These are phyloP conservation scores for Rhamphomyia laevipes DNA, from an alignment of 2,888 invertebrate species.

Conservation along the genomic window DNA sequence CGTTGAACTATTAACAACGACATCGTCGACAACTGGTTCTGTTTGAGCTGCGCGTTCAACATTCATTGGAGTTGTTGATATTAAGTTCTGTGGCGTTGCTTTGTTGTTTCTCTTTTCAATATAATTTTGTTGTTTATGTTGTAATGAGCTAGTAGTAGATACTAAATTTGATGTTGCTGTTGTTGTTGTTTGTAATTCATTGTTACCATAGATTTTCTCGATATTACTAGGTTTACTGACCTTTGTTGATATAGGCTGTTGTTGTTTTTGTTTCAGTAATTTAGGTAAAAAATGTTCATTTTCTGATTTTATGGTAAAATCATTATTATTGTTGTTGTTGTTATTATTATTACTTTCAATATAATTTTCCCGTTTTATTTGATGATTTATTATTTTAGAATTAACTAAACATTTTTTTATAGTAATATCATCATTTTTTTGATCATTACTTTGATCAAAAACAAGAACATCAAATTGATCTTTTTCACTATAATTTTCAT, in stretches of 20 bases:
- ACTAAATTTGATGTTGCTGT: slow-evolving; percentile 2
- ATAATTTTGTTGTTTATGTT: neutral
- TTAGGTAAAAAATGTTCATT: neutral
- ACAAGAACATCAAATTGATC: too few relatives aligned
- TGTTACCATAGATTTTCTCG: slow-evolving; percentile 5
- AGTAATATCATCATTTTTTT: too few relatives aligned
- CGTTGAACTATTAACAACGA: neutral
- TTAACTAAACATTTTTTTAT: too few relatives aligned
- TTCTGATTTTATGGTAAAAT: neutral
- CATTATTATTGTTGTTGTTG: neutral
- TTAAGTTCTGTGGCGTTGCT: neutral
- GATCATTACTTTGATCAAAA: too few relatives aligned
- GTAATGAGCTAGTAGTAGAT: neutral
- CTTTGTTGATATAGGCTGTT: neutral
- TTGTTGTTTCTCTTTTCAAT: neutral
- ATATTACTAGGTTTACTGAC: slow-evolving; percentile 2
- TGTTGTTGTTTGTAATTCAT: slow-evolving; percentile 4
- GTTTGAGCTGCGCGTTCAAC: neutral
- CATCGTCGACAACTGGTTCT: neutral
- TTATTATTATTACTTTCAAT: neutral
- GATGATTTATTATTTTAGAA: too few relatives aligned
- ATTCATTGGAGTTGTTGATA: neutral
- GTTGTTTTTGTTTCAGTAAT: neutral
- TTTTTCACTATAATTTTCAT: too few relatives aligned
- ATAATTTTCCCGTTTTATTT: neutral